Percentiles rank a stretch among this genome's conserved stretches.
phyloP scores from a whole-genome alignment of 1,140 invertebrate species.

The Dryas iulia region DNA sequence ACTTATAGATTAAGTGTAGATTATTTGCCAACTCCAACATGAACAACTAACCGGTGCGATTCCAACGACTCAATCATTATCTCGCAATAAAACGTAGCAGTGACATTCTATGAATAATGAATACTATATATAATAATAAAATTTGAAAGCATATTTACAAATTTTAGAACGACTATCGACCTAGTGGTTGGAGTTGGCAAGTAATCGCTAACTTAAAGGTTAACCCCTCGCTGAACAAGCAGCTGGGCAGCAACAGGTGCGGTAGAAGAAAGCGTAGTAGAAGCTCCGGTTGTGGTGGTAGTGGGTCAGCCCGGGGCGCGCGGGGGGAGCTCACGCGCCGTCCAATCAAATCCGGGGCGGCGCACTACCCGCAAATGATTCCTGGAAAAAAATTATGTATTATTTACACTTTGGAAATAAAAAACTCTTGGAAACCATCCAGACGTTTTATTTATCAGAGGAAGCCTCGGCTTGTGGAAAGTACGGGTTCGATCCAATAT shows the following conservation, averaged over 20 bases:
- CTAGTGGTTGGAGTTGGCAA: neutral
- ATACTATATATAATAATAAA: neutral
- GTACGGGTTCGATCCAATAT: no score
- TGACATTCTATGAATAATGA: neutral
- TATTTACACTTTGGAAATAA: constrained; percentile 10
- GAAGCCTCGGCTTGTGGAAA: no score
- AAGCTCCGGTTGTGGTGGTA: no score
- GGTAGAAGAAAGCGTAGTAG: no score
- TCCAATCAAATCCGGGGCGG: constrained; percentile 61
- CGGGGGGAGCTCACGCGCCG: constrained; percentile 26
- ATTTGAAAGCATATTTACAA: neutral
- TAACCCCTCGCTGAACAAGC: no score
- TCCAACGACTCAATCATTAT: no score
- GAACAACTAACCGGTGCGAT: neutral
- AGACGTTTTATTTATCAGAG: no score
- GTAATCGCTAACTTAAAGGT: neutral
- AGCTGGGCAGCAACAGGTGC: neutral
- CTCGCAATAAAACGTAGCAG: no score
- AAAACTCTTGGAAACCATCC: no score
- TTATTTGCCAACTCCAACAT: neutral
- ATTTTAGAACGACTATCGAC: neutral
- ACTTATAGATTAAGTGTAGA: neutral
- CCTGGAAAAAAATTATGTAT: constrained; percentile 35
- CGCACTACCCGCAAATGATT: constrained; percentile 52
- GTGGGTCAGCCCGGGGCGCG: neutral